These are phyloP conservation scores for Amblyopsis hoosieri DNA, from an alignment of 2,797 vertebrate genomes.

Conservation along the genomic window DNA sequence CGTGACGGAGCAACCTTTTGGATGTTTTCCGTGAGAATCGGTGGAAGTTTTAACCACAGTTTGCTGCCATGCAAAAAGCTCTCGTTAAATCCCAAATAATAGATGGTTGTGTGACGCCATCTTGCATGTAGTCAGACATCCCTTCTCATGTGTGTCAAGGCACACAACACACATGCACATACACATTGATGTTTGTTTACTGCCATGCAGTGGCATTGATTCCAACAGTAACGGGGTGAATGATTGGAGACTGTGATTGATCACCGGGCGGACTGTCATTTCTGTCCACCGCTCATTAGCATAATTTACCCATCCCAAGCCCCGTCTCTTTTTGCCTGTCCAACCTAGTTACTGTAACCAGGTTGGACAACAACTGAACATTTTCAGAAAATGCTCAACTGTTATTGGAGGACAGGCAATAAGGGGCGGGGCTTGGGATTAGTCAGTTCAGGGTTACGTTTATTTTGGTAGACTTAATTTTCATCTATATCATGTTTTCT, in stretches of 20 bases:
- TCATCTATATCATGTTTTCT: no score
- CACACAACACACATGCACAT: neutral
- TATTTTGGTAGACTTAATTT: no score
- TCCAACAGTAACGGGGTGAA: neutral
- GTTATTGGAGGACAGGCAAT: no score
- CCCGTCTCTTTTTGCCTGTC: no score
- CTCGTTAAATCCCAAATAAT: neutral
- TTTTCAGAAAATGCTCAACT: no score
- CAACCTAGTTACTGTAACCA: no score
- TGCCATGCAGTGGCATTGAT: neutral
- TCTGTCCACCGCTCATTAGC: no score
- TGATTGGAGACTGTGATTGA: conserved; percentile 24
- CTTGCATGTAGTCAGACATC: neutral
- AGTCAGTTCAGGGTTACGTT: no score
- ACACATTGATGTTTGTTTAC: conserved; percentile 3
- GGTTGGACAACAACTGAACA: no score
- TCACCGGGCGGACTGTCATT: neutral
- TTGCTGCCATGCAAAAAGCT: conserved; percentile 1
- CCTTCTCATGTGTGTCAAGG: neutral
- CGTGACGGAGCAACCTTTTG: conserved; percentile 27
- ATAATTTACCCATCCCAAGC: no score
- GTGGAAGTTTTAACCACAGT: conserved; percentile 15
- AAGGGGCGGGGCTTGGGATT: no score
- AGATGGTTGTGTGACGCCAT: conserved; percentile 10
- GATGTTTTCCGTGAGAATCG: conserved; percentile 9